Conservation (phyloP, 2,888 invertebrate species). For the Hyposoter didymator region DNA sequence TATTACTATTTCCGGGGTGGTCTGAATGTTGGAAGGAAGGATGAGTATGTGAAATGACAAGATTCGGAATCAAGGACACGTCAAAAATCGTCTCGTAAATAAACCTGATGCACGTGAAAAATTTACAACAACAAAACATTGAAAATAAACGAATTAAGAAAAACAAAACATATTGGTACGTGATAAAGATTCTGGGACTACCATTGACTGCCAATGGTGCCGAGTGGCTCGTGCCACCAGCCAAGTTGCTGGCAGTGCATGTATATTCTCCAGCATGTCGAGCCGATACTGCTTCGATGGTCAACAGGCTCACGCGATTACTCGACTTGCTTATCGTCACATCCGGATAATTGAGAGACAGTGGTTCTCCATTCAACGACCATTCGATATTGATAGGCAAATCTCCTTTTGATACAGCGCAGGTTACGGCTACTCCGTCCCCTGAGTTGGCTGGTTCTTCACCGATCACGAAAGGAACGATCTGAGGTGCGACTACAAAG, state of each 20-base stretch:
- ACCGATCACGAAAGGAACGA: slow-evolving; percentile 89
- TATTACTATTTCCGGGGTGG: neutral
- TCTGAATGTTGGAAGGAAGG: slow-evolving; percentile 26
- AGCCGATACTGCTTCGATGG: slow-evolving; percentile 85
- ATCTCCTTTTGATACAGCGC: slow-evolving; percentile 91
- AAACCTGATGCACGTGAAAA: slow-evolving; percentile 47
- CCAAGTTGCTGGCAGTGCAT: slow-evolving; percentile 85
- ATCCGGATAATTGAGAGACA: slow-evolving; percentile 80
- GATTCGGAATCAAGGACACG: slow-evolving; percentile 2
- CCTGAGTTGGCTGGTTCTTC: slow-evolving; percentile 89
- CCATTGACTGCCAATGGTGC: slow-evolving; percentile 85
- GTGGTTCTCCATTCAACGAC: slow-evolving; percentile 89
- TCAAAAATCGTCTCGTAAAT: slow-evolving; percentile 59
- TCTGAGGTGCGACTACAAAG: slow-evolving; percentile 89
- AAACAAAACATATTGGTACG: neutral
- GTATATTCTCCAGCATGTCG: slow-evolving; percentile 86
- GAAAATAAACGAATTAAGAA: neutral
- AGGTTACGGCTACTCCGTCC: slow-evolving; percentile 89
- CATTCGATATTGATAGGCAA: slow-evolving; percentile 90
- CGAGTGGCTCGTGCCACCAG: slow-evolving; percentile 84
- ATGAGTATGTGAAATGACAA: slow-evolving; percentile 1
- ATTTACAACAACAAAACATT: slow-evolving; percentile 1
- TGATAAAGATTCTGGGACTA: slow-evolving; percentile 69
- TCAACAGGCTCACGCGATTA: slow-evolving; percentile 85
- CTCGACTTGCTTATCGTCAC: slow-evolving; percentile 84